phyloP scores from a whole-genome alignment of 1,140 invertebrate species.

The Samia ricini region DNA sequence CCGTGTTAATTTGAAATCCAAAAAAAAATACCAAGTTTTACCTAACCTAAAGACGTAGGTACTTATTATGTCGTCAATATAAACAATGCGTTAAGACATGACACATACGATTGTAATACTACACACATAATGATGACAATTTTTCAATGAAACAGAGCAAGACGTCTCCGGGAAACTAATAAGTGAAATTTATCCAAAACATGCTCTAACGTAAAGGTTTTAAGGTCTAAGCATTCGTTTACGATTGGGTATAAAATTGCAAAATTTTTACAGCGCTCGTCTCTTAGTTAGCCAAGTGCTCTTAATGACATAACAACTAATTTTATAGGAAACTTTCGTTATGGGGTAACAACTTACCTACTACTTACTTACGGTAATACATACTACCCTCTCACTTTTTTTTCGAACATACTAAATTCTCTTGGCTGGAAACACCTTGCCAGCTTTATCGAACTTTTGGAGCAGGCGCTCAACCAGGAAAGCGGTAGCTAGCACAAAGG shows the following conservation, averaged over 20 bases:
- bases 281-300: background rate
- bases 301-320: slow-evolving; percentile 1
- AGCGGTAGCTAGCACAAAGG: too few species aligned
- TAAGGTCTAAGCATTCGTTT: background rate
- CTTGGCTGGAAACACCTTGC: too few species aligned
- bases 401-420: too few species aligned
- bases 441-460: too few species aligned
- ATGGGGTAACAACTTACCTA: too few species aligned
- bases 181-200: background rate
- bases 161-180: slow-evolving; percentile 9
- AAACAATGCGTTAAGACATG: slow-evolving; percentile 27
- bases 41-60: too few species aligned
- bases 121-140: slow-evolving; percentile 38
- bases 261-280: background rate
- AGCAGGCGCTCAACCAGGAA: too few species aligned
- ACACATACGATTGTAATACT: slow-evolving; percentile 31
- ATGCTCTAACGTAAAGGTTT: background rate
- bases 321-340: background rate
- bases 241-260: background rate
- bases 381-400: too few species aligned
- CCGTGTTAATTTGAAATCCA: background rate
- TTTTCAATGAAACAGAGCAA: slow-evolving; percentile 56
- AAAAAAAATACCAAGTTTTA: too few species aligned
- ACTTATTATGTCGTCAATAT: background rate
- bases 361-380: too few species aligned